Evolutionary conservation across 2,888 invertebrate species (phyloP), one percentile per base, ranked within the genome.

Genomic region (Rambutsinella grinnellia): DNA sequence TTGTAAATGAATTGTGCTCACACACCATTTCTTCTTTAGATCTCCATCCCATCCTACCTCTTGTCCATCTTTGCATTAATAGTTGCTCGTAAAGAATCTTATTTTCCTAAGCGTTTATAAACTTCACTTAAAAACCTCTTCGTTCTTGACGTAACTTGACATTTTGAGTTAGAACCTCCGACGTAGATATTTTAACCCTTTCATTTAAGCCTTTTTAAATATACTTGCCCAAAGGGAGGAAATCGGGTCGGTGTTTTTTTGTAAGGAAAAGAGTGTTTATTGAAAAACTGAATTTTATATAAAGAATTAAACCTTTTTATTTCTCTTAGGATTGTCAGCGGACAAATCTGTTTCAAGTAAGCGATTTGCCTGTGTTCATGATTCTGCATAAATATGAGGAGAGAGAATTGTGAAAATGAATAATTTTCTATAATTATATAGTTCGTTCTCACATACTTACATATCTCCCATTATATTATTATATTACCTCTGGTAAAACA

Each of bases 131-230:
- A n/a, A 17, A 61, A 61, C 63, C 28, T 63, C 63, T 63, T 61
- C 46, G n/a, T 26, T 36, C 51, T 71, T 65, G 72, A 72, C 72
- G 63, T 72, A 58, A 28, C 72, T 58, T 72, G 72, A 72, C 72
- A 56, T 65, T 65, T 72, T 72, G 72, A 72, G 44, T 72, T 72
- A 51, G 51, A 51, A 47, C 53, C 46, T 27, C 63, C 28, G 44
- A 26, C 21, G 21, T 44, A 54, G 8, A 44, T 8, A 44, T 65
- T 65, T 65, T 57, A 56, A 62, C 24, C 54, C 60, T 57, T 47
- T 58, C 70, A 62, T 54, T 62, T 63, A 27, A 17, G 65, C 28
- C 62, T 65, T 71, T 71, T 17, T 26, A 27, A 46, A 56, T 10
- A 3, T 46, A 13, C 19, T 44, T 65, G 5, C 47, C 15, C 24